Evolutionary conservation across 2,888 invertebrate species (phyloP), one percentile per base, ranked within the genome.

Genomic region (Drosophila maculinotata): DNA sequence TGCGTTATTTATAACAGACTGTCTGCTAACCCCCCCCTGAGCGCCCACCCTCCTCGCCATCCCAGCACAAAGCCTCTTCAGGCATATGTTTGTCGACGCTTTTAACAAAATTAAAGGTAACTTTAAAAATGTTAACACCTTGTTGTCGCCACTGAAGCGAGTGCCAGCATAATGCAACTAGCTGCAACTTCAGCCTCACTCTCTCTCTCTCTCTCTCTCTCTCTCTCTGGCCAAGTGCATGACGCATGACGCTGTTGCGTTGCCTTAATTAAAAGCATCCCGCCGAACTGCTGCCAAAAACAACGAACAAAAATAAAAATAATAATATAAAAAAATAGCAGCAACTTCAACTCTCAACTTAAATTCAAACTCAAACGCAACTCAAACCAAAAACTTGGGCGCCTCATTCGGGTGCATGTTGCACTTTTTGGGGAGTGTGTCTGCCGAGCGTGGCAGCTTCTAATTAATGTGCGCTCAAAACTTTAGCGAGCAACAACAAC

Each of bases 381-480:
- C 81, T 62, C 68, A 84, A 71, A 67, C 83, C 69, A 47, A 54
- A 52, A 67, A 69, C 66, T 69, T 66, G 56, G 4, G 26, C 26
- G 31, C 63, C 5, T 4, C 35, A 42, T 39, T 35, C 48, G 44
- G 49, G 49, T 60, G 53, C 72, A 79, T 79, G 83, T 86, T 87
- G 82, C 84, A 76, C 82, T 67, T 80, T 77, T 62, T 45, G 23
- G 20, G 76, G 54, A 65, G 68, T 60, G 63, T 76, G 72, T 69
- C 80, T 70, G 76, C 68, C 68, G 63, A 79, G 60, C 86, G 69
- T 87, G 83, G 88, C 77, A 79, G 77, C 88, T 88, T 88, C 82
- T 88, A 82, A 82, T 82, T 82, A 82, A 86, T 86, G 88, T 83
- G 69, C 80, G 70, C 63, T 70, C 44, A 57, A 69, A 86, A 87